A percentile compares a stretch with the other conserved stretches of the same genome.
These are phyloP conservation scores for Globodera ellingtonae DNA, from an alignment of 1,140 invertebrate species.

Conservation along the genomic window DNA sequence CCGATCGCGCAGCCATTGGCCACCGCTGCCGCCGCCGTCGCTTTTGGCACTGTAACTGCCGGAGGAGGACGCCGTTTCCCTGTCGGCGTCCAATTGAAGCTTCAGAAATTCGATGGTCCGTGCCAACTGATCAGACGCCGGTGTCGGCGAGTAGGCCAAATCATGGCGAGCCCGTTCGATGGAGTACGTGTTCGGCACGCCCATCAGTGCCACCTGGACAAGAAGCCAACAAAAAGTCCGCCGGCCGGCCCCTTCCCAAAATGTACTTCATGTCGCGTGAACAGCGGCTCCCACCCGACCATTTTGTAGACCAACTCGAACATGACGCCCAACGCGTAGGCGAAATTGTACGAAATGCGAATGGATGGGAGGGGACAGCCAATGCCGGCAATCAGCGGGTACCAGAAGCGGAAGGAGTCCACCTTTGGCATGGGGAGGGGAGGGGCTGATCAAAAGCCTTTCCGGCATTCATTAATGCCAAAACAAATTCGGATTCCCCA, in stretches of 20 bases:
- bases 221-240: background rate
- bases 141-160: slow-evolving; percentile 33
- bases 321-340: slow-evolving; percentile 43
- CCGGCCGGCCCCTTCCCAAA: background rate
- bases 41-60: background rate
- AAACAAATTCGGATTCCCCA: background rate
- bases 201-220: slow-evolving; percentile 32
- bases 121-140: background rate
- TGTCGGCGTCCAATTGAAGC: background rate
- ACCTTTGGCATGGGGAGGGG: slow-evolving; percentile 24
- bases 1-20: background rate
- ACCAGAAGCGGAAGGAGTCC: slow-evolving; percentile 39
- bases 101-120: slow-evolving; percentile 1
- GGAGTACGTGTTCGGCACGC: slow-evolving; percentile 50
- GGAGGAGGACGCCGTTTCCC: background rate
- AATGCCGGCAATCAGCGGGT: slow-evolving; percentile 40
- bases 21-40: background rate
- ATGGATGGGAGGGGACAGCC: slow-evolving; percentile 20
- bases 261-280: slow-evolving; percentile 53
- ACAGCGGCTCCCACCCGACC: slow-evolving; percentile 43
- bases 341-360: slow-evolving; percentile 28
- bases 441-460: background rate
- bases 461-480: too few relatives aligned
- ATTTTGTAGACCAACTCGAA: slow-evolving; percentile 41
- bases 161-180: slow-evolving; percentile 45